phyloP scores from a whole-genome alignment of 2,888 invertebrate genomes.

The Nephrotoma guestfalica region DNA sequence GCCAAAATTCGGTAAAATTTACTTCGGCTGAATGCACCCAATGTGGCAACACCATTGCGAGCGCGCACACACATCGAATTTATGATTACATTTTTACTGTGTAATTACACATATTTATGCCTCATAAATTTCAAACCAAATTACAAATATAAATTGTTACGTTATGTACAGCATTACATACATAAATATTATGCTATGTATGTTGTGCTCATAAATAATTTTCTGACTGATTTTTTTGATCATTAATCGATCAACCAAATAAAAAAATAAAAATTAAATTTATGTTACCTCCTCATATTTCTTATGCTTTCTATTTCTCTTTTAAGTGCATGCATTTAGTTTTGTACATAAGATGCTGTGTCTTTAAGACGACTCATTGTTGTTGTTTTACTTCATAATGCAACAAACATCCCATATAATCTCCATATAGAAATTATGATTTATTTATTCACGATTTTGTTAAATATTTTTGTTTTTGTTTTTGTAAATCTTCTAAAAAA shows the following conservation, averaged over 20 bases:
- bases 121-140: neutral
- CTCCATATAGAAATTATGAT: slow-evolving; percentile 2
- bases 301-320: neutral
- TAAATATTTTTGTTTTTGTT: neutral
- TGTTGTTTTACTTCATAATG: neutral
- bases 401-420: neutral
- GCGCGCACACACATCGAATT: neutral
- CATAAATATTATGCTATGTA: neutral
- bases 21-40: no score
- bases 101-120: neutral
- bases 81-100: neutral
- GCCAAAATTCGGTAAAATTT: no score
- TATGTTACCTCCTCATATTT: neutral
- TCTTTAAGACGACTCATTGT: neutral
- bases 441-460: slow-evolving; percentile 3
- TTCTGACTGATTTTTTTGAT: neutral
- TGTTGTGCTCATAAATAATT: neutral
- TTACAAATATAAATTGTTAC: neutral
- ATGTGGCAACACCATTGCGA: no score
- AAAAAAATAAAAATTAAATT: neutral
- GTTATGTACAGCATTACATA: neutral
- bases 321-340: neutral
- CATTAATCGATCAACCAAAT: neutral
- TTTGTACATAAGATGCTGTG: neutral
- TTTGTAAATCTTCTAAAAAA: neutral